Percentiles rank a stretch among this genome's conserved stretches.
phyloP scores from a whole-genome alignment of 2,797 vertebrate species.

The Benthosema pterotum region DNA sequence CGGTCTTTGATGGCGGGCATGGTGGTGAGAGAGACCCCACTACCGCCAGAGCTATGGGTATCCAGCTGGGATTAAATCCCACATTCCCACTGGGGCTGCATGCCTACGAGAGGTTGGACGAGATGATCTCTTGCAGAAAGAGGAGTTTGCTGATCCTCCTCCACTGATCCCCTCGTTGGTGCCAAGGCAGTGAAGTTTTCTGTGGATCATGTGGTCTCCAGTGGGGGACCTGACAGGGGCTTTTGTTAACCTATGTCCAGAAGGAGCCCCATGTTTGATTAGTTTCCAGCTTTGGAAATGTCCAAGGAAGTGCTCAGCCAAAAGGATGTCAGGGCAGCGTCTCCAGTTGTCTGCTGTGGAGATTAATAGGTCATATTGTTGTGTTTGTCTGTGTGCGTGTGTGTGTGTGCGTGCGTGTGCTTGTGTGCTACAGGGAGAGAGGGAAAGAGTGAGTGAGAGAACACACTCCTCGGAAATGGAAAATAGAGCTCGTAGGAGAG shows the following conservation, averaged over 20 bases:
- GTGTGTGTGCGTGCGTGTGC: slow-evolving; percentile 61
- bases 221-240: slow-evolving; percentile 73
- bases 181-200: slow-evolving; percentile 69
- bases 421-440: slow-evolving; percentile 37
- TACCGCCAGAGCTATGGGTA: slow-evolving; percentile 59
- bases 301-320: slow-evolving; percentile 69
- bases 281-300: slow-evolving; percentile 75
- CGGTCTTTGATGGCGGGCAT: slow-evolving; percentile 58
- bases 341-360: slow-evolving; percentile 75
- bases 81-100: slow-evolving; percentile 61
- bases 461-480: slow-evolving; percentile 38
- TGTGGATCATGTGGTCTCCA: slow-evolving; percentile 68
- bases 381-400: slow-evolving; percentile 55
- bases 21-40: slow-evolving; percentile 59
- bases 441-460: not conserved
- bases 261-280: slow-evolving; percentile 77
- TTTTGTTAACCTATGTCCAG: slow-evolving; percentile 78
- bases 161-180: slow-evolving; percentile 60
- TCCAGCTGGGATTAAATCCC: slow-evolving; percentile 75
- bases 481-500: slow-evolving; percentile 46
- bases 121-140: slow-evolving; percentile 80
- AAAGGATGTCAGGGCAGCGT: slow-evolving; percentile 74
- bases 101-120: slow-evolving; percentile 65
- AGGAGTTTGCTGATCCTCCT: slow-evolving; percentile 74
- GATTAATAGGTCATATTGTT: slow-evolving; percentile 76